A percentile compares a stretch with the other conserved stretches of the same genome.
phyloP scores from a whole-genome alignment of 2,888 invertebrate species.

The Vandiemenella viatica region DNA sequence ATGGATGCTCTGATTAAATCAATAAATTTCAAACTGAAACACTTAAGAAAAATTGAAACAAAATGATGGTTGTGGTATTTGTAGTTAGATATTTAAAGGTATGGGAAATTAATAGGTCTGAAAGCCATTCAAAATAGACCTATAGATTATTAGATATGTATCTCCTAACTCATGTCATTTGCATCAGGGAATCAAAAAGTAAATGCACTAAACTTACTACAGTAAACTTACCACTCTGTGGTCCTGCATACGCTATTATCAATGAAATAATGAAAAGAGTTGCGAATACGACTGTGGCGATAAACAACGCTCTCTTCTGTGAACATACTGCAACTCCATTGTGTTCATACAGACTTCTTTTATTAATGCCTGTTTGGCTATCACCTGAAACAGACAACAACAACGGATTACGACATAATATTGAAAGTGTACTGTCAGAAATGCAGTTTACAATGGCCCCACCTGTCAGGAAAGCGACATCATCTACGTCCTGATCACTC shows the following conservation, averaged over 20 bases:
- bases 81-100: no score
- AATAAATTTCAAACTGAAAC: no score
- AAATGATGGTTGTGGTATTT: no score
- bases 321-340: constrained; percentile 75
- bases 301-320: constrained; percentile 66
- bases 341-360: constrained; percentile 53
- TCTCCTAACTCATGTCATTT: no score
- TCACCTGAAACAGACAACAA: constrained; percentile 38
- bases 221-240: constrained; percentile 53
- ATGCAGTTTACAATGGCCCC: constrained; percentile 4
- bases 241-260: constrained; percentile 80
- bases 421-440: neutral
- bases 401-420: neutral
- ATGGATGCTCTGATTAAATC: no score
- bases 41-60: no score
- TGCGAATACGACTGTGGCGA: constrained; percentile 63
- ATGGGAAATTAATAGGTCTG: no score
- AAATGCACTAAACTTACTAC: neutral
- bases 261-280: constrained; percentile 69
- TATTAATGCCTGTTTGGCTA: constrained; percentile 43
- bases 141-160: no score
- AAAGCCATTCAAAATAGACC: no score
- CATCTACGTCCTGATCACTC: constrained; percentile 85
- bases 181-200: no score
- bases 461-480: constrained; percentile 86